Base-by-base conservation (phyloP, 1,140 invertebrate species). In the Panagrolaimus sp. region DNA sequence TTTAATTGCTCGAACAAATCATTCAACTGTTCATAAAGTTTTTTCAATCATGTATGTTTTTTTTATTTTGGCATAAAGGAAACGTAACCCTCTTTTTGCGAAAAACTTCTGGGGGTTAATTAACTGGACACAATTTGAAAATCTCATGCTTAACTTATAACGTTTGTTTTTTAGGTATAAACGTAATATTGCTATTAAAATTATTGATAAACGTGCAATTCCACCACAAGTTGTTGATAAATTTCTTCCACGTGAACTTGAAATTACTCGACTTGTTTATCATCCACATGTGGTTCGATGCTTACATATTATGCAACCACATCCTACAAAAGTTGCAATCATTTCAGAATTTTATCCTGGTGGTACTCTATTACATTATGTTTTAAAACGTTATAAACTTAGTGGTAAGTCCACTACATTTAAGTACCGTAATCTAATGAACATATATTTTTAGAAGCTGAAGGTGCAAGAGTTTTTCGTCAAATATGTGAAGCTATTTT, bases 401-500 rank as follows among this genome's bases (percentile, higher is more conserved):
- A n/a, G 38, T 25, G 57, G 42, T 53, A 9, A 69, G 57, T 44
- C n/a, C n/a, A n/a, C n/a, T n/a, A n/a, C n/a, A n/a, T n/a, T n/a
- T n/a, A n/a, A n/a, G 9, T 68, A 8, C 3, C 31, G 13, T 42
- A 23, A n/a, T n/a, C n/a, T n/a, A 14, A n/a, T 65, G 31, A 31
- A 16, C 11, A 57, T 25, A 9, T 13, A 9, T 66, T 16, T 20
- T 25, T 64, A 65, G 25, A 23, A 16, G 11, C 65, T 9, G 53
- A 68, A 20, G 31, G 23, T 1, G 67, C 67, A 7, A 16, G 67
- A 20, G 11, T 68, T n/a, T 65, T 65, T 43, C 38, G 62, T 23
- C 68, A 69, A 38, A n/a, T 69, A 27, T 42, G 20, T 16, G 68
- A 69, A 43, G 68, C 68, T n/a, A 16, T 69, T 62, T 14, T 68